A percentile compares a stretch with the other conserved stretches of the same genome.
These are phyloP conservation scores for Strix occidentalis DNA, from an alignment of 2,797 vertebrate species.

Conservation along the genomic window DNA sequence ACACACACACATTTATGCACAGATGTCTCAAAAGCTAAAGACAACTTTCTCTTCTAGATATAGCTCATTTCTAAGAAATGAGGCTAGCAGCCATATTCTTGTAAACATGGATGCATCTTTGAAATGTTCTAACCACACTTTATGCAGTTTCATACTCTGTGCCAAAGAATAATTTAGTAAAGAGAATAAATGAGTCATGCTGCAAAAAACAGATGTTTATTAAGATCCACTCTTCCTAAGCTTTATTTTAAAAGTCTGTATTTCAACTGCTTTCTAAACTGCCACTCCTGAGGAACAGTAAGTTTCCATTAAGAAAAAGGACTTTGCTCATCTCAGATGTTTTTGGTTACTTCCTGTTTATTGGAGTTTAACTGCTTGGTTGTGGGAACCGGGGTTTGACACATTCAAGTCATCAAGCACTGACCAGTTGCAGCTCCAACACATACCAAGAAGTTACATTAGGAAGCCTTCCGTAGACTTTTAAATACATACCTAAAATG, in stretches of 20 bases:
- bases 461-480: background rate
- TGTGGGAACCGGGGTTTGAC: conserved; percentile 41
- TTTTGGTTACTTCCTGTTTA: background rate
- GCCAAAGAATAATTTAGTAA: conserved; percentile 59
- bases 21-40: conserved; percentile 43
- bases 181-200: conserved; percentile 62
- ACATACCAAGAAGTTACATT: conserved; percentile 49
- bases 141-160: background rate
- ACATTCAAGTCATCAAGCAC: background rate
- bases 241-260: background rate
- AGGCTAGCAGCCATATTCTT: conserved; percentile 43
- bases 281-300: background rate
- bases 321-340: background rate
- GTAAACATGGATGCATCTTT: conserved; percentile 35
- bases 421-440: conserved; percentile 6
- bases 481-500: background rate
- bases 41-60: conserved; percentile 11
- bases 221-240: conserved; percentile 9
- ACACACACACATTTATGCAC: background rate
- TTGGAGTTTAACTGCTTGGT: conserved; percentile 34
- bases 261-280: conserved; percentile 2
- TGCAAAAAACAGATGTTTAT: conserved; percentile 41
- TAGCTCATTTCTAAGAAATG: conserved; percentile 8
- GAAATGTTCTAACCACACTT: conserved; percentile 27
- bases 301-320: background rate